A percentile compares a stretch with the other conserved stretches of the same genome.
Evolutionary conservation across 2,888 invertebrate species (phyloP).

Genomic region (Neelides folsomi): DNA sequence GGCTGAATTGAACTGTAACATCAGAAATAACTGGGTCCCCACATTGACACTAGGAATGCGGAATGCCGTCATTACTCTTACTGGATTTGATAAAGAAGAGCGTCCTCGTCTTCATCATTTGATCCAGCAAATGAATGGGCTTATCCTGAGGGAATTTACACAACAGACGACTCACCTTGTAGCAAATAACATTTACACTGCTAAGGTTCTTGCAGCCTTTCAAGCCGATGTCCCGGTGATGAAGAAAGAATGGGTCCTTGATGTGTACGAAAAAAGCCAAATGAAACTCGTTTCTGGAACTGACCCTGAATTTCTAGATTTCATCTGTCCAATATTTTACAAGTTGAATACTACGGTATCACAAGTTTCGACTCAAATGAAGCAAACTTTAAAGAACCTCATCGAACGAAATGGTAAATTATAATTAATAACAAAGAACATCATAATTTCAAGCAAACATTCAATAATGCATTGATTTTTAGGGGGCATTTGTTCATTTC

Average conservation of each 20-base stretch:
- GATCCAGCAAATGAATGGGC: slow-evolving; percentile 24
- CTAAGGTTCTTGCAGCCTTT: slow-evolving; percentile 47
- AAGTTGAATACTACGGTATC: slow-evolving; percentile 66
- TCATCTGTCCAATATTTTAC: slow-evolving; percentile 57
- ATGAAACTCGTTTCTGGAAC: slow-evolving; percentile 48
- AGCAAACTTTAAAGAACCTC: slow-evolving; percentile 50
- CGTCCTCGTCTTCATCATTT: slow-evolving; percentile 11
- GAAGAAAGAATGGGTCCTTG: slow-evolving; percentile 62
- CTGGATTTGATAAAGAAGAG: slow-evolving; percentile 39
- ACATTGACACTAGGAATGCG: slow-evolving; percentile 72
- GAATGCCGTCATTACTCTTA: slow-evolving; percentile 52
- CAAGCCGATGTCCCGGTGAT: slow-evolving; percentile 57
- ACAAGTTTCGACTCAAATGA: slow-evolving; percentile 51
- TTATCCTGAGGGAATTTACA: slow-evolving; percentile 9
- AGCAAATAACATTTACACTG: slow-evolving; percentile 8
- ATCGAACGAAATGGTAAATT: slow-evolving; percentile 66
- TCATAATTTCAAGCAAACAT: too few relatives aligned
- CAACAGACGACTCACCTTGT: slow-evolving; percentile 25
- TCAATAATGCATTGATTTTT: too few relatives aligned
- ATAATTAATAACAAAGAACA: too few relatives aligned
- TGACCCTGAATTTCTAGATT: slow-evolving; percentile 50
- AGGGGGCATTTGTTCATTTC: slow-evolving; percentile 48
- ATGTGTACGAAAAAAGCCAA: slow-evolving; percentile 62
- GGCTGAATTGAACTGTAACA: slow-evolving; percentile 36
- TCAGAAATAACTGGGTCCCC: slow-evolving; percentile 62